These are phyloP conservation scores for Enteromius anoplus DNA, from an alignment of 2,797 vertebrate species.

Conservation along the genomic window DNA sequence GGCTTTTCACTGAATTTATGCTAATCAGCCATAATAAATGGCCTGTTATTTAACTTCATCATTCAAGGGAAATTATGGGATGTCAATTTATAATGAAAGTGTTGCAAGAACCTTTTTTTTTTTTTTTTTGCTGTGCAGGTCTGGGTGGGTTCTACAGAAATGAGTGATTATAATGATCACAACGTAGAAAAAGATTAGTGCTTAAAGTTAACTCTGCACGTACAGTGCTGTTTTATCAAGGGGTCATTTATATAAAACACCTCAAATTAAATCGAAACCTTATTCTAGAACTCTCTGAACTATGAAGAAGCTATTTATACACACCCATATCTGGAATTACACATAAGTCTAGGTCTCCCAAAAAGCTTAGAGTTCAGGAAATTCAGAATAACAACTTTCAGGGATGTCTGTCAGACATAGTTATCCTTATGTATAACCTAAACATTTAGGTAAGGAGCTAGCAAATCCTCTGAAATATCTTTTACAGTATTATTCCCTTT, in stretches of 20 bases:
- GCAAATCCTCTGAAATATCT: not conserved
- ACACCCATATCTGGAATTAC: slow-evolving; percentile 64
- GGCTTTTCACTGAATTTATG: slow-evolving; percentile 48
- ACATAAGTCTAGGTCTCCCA: slow-evolving; percentile 57
- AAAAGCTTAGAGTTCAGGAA: slow-evolving; percentile 63
- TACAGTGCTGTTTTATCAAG: slow-evolving; percentile 53
- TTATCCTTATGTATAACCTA: not conserved
- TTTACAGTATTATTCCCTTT: not conserved
- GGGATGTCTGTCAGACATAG: slow-evolving; percentile 39
- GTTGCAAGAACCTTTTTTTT: not conserved
- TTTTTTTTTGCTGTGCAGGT: slow-evolving; percentile 33
- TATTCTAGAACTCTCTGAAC: slow-evolving; percentile 63
- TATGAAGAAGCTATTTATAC: slow-evolving; percentile 56
- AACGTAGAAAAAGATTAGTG: slow-evolving; percentile 56
- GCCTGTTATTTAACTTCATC: slow-evolving; percentile 40
- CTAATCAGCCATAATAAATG: slow-evolving; percentile 51
- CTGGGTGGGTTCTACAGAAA: slow-evolving; percentile 54
- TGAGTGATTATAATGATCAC: slow-evolving; percentile 61
- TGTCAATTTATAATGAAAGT: slow-evolving; percentile 49
- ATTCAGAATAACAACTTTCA: slow-evolving; percentile 67
- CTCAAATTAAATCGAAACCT: slow-evolving; percentile 57
- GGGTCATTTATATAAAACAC: slow-evolving; percentile 31
- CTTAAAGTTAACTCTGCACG: slow-evolving; percentile 47
- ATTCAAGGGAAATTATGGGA: slow-evolving; percentile 55
- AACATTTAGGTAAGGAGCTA: not conserved